Base-by-base conservation (phyloP, 2,113 vertebrate genomes). In the Cygnus atratus region DNA sequence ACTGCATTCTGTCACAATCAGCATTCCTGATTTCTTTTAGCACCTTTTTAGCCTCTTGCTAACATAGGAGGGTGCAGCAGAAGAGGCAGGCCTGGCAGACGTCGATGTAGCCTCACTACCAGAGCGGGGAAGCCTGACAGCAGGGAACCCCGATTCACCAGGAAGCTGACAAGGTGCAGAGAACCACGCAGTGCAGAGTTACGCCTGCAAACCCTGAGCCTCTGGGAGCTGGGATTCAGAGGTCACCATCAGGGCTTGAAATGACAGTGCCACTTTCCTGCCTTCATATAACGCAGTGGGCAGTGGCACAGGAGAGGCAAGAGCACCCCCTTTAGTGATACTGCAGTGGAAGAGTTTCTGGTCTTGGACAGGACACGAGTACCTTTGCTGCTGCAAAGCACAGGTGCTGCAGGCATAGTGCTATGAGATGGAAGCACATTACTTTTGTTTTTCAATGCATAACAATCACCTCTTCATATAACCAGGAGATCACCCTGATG, bases 1-100 rank as follows among this genome's bases (percentile, higher is more conserved):
- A 46, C 24, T 0, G 1, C 5, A 13, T 39, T 86, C 59, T 62
- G 54, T 21, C 1, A 0, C 25, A 35, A 35, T 31, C 15, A 29
- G 10, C 28, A 31, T n/a, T 61, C 44, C 59, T 67, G 61, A 74
- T n/a, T 16, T 54, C 67, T 48, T 48, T 48, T 48, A 48, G 46
- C 20, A 22, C 46, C 46, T 48, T 48, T 20, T 22, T 48, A 48
- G 46, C 20, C 46, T 48, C 46, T 21, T 48, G 54, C 28, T 28
- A 29, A 55, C 26, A 29, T 10, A 55, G 54, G 21, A 67, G 21
- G 31, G 20, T 25, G 25, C 29, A 31, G 44, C 29, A 50, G 22
- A 25, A 13, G 10, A 65, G 52, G 26, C 43, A 19, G 22, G 35
- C 22, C 66, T 44, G 33, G 29, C 24, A 61, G 39, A n/a, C 11